A percentile compares a stretch with the other conserved stretches of the same genome.
These are phyloP conservation scores for Poecilia picta DNA, from an alignment of 2,797 vertebrate species.

Conservation along the genomic window DNA sequence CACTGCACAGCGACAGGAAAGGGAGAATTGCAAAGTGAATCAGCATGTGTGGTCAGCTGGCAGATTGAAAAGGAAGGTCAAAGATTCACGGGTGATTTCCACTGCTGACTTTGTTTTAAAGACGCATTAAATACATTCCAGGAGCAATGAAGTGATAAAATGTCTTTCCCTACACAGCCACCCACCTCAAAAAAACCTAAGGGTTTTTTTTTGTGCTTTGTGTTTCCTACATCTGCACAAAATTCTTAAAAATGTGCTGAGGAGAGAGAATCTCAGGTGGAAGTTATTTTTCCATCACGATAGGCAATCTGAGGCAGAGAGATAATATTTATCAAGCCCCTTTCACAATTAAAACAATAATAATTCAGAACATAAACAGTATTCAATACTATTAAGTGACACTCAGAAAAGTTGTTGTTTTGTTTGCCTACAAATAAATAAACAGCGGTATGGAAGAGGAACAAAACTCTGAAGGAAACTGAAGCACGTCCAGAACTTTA, in stretches of 20 bases:
- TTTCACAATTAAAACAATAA: not conserved
- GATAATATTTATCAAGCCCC: not conserved
- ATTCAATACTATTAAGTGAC: not conserved
- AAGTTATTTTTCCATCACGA: not conserved
- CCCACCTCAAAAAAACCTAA: no score
- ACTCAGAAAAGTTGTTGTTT: not conserved
- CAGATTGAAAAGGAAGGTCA: constrained; percentile 50
- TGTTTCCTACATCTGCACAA: not conserved
- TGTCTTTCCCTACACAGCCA: no score
- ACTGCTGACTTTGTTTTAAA: constrained; percentile 27
- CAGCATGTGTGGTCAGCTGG: constrained; percentile 29
- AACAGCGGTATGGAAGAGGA: not conserved
- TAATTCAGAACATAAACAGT: not conserved
- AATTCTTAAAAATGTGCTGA: not conserved
- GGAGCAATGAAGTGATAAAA: constrained; percentile 18
- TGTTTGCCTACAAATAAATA: not conserved
- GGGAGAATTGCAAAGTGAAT: constrained; percentile 20
- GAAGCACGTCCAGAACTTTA: not conserved
- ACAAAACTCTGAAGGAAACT: not conserved
- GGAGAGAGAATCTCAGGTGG: not conserved
- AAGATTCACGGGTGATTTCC: constrained; percentile 35
- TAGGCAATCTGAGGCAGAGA: not conserved
- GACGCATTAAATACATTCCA: constrained; percentile 28
- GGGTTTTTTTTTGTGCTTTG: not conserved
- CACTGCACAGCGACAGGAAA: constrained; percentile 6